Evolutionary conservation across 2,888 invertebrate species (phyloP), one percentile per base, ranked within the genome.

Genomic region (Apodemia mormo): DNA sequence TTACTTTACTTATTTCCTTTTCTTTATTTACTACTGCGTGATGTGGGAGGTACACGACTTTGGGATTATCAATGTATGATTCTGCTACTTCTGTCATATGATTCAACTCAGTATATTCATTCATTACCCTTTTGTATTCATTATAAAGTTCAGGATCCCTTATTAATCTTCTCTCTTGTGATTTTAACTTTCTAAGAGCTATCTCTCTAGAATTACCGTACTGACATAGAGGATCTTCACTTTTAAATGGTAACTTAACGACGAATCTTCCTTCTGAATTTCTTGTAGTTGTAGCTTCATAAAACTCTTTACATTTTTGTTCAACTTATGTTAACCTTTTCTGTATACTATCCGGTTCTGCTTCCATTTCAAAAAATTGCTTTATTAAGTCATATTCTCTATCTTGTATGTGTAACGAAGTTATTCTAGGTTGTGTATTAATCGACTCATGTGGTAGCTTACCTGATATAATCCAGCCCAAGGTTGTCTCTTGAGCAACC

Each of bases 381-480:
- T 68, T 73, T 3, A 79, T 64, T 40, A 77, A 14, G 0, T 76
- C 70, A 65, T 78, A 77, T 66, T 73, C 74, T 29, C 69, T 75
- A 0, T 73, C 22, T 33, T 76, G 68, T 12, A 72, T 9, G 70
- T 76, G 77, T 49, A 76, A 29, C 33, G 52, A 75, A 8, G 69
- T 66, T 14, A 75, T 14, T 8, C 65, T 68, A 45, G 45, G 45
- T 9, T 65, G 30, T 10, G 22, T 29, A 10, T 22, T 22, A 10
- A 10, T 29, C 4, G 22, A 22, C 7, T 22, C 22, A 10, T 58
- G 22, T 1, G 56, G 4, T 8, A 7, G 29, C 12, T 29, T 65
- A 33, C 65, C 65, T 33, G 65, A 65, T n/a, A 65, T 12, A n/a
- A 65, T 65, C 65, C 65, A 65, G 8, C 65, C 65, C 3, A 65